These are phyloP conservation scores for Collichthys lucidus DNA, from an alignment of 2,113 vertebrate species.

Conservation along the genomic window DNA sequence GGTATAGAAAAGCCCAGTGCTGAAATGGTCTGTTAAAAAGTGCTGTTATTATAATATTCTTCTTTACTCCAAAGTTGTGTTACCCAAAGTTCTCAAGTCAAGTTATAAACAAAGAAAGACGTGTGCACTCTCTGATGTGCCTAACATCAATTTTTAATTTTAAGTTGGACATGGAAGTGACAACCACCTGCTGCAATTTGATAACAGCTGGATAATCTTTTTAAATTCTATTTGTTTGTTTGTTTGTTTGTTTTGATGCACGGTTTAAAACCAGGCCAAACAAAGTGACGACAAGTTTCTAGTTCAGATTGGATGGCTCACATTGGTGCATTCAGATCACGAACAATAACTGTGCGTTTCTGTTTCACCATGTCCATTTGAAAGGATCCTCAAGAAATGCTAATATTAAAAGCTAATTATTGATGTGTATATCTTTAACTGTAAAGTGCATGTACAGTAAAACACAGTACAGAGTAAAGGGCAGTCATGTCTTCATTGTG, in stretches of 20 bases:
- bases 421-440: background rate
- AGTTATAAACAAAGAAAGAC: background rate
- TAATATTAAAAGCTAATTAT: background rate
- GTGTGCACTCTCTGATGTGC: background rate
- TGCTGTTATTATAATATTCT: background rate
- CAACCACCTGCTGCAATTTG: background rate
- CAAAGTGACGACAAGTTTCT: background rate
- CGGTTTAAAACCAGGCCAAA: background rate
- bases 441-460: background rate
- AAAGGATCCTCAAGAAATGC: background rate
- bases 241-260: background rate
- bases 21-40: conserved; percentile 31
- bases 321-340: background rate
- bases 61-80: background rate
- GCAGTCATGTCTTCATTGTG: background rate
- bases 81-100: background rate
- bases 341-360: background rate
- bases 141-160: background rate
- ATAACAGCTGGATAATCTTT: background rate
- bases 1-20: background rate
- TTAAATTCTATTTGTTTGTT: too few relatives aligned
- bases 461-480: background rate
- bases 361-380: background rate
- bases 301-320: background rate
- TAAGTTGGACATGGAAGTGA: background rate